Percentiles rank a stretch among this genome's conserved stretches.
These are phyloP conservation scores for Spicauda simplicius DNA, from an alignment of 2,888 invertebrate genomes.

Conservation along the genomic window DNA sequence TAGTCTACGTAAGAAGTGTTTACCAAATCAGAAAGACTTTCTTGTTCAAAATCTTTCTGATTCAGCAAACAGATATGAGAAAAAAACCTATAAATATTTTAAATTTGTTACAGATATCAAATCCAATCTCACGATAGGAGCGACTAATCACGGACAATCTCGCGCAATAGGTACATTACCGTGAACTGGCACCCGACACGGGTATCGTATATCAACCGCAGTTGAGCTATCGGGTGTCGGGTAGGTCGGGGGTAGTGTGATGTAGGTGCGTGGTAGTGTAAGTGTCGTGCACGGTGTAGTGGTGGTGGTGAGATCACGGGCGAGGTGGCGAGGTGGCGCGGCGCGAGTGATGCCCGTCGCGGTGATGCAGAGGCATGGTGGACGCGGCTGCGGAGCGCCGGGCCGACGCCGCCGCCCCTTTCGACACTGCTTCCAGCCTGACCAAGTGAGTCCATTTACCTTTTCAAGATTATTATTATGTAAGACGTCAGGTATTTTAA, in stretches of 20 bases:
- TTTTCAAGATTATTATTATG: not conserved
- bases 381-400: slow-evolving; percentile 83
- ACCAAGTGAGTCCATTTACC: slow-evolving; percentile 69
- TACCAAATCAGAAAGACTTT: no score
- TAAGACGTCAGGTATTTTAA: not conserved
- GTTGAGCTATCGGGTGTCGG: slow-evolving; percentile 58
- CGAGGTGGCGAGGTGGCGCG: slow-evolving; percentile 44
- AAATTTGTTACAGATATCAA: slow-evolving; percentile 22
- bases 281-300: slow-evolving; percentile 65
- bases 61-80: not conserved
- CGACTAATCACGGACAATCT: slow-evolving; percentile 15
- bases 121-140: slow-evolving; percentile 7
- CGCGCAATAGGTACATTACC: slow-evolving; percentile 31
- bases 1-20: no score
- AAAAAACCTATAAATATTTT: slow-evolving; percentile 6
- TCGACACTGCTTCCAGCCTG: slow-evolving; percentile 71
- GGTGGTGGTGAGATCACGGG: slow-evolving; percentile 53
- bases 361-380: slow-evolving; percentile 84
- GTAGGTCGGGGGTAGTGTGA: slow-evolving; percentile 47
- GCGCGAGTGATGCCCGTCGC: slow-evolving; percentile 78
- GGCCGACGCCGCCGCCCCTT: slow-evolving; percentile 74
- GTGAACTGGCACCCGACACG: slow-evolving; percentile 32
- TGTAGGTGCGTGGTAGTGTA: slow-evolving; percentile 58
- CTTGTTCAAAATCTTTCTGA: no score
- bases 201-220: slow-evolving; percentile 50